Evolutionary conservation across 1,140 invertebrate species (phyloP), one percentile per base, ranked within the genome.

Genomic region (Nomia melanderi): DNA sequence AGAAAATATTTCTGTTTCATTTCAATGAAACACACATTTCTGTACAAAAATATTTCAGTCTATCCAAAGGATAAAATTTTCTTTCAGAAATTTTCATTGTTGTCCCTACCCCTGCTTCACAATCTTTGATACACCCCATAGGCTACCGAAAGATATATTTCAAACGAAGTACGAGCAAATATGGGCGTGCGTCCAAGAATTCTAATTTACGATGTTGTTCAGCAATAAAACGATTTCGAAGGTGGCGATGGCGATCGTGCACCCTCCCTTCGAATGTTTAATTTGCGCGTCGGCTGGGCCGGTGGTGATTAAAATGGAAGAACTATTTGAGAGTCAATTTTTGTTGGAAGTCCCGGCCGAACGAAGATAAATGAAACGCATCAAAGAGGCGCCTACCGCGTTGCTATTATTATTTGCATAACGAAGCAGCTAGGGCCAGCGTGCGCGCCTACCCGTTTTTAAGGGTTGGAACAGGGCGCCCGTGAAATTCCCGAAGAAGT

Each of bases 401-500:
- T 70, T 53, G 63, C 67, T 81, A 63, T 82, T 83, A 82, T 82
- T 67, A 82, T 76, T 76, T 76, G 73, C 73, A 76, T 76, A 76
- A 76, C 63, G 53, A 73, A 72, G 47, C 56, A 71, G 47, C 71
- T 47, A 67, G 41, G 39, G 17, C 75, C 60, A 23, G 39, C 39
- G 20, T 20, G 23, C 11, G 23, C 53, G 17, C 0, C n/a, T n/a
- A n/a, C n/a, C n/a, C n/a, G n/a, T n/a, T n/a, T n/a, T n/a, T n/a
- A n/a, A n/a, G n/a, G n/a, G n/a, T n/a, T n/a, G n/a, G n/a, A n/a
- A n/a, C n/a, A n/a, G n/a, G n/a, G n/a, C n/a, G n/a, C n/a, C n/a
- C n/a, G n/a, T n/a, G 69, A 83, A 84, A 84, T 83, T 80, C 79
- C 66, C 72, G 57, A 60, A 44, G 53, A 80, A 80, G 53, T 83